Percentiles rank a stretch among this genome's conserved stretches.
phyloP scores from a whole-genome alignment of 2,113 vertebrate species.

The Prionailurus viverrinus region DNA sequence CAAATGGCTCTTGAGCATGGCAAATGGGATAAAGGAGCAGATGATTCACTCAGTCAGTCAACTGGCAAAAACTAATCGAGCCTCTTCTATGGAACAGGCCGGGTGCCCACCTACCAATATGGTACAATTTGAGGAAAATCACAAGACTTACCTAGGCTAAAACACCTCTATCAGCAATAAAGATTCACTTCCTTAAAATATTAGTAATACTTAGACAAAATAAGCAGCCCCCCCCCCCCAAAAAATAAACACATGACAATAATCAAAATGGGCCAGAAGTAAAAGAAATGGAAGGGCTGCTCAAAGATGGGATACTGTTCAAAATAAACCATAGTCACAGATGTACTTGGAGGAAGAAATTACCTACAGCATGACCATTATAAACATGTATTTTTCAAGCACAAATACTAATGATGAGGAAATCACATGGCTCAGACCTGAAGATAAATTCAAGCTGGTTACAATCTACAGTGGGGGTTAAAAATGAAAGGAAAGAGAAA shows the following conservation, averaged over 20 bases:
- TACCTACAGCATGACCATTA: not conserved
- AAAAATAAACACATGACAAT: not conserved
- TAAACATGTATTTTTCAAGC: not conserved
- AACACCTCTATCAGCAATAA: not conserved
- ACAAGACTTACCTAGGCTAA: not conserved
- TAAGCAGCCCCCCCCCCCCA: not conserved
- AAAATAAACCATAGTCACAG: not conserved
- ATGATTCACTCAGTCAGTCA: not conserved
- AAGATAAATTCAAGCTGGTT: not conserved
- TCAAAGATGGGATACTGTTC: not conserved
- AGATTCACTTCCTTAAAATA: conserved; percentile 19
- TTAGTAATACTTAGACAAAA: not conserved
- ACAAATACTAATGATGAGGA: not conserved
- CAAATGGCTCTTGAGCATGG: not conserved
- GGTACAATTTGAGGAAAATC: conserved; percentile 17
- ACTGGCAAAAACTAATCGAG: not conserved
- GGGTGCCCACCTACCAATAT: not conserved
- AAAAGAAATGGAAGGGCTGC: not conserved
- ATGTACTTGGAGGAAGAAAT: not conserved
- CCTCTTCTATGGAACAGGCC: not conserved
- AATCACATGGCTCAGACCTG: not conserved
- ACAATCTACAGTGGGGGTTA: not conserved
- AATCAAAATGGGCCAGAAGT: conserved; percentile 2
- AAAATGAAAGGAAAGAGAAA: not conserved
- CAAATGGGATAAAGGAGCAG: conserved; percentile 34